Conservation (phyloP, 2,888 invertebrate species). For the Drosophila formosana region DNA sequence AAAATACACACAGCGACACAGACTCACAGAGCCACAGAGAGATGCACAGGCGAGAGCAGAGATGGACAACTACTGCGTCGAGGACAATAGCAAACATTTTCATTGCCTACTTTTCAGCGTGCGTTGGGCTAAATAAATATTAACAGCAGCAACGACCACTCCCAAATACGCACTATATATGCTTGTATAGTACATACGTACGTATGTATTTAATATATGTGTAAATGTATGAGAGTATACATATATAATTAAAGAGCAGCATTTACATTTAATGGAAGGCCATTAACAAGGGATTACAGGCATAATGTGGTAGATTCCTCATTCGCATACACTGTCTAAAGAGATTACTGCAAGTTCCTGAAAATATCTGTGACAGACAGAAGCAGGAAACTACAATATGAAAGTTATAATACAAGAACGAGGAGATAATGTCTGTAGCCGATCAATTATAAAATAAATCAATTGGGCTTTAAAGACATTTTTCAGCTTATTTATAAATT, state of each 20-base stretch:
- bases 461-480: no score
- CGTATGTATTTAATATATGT: neutral
- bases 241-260: conserved; percentile 13
- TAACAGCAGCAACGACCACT: conserved; percentile 46
- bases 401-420: no score
- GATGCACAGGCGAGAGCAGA: conserved; percentile 12
- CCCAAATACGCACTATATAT: conserved; percentile 33
- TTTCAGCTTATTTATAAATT: no score
- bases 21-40: conserved; percentile 2
- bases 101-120: conserved; percentile 72
- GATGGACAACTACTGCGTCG: neutral
- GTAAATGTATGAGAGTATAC: neutral
- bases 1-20: conserved; percentile 37
- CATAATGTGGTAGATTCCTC: conserved; percentile 1
- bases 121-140: conserved; percentile 40
- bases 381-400: no score
- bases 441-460: no score
- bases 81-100: conserved; percentile 57
- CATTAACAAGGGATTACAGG: conserved; percentile 15
- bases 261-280: conserved; percentile 23
- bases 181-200: neutral
- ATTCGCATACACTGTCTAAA: neutral
- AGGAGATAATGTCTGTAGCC: no score
- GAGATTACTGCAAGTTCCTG: neutral
- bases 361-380: neutral